phyloP scores from a whole-genome alignment of 1,140 invertebrate genomes.

The Drosophila lacteicornis region DNA sequence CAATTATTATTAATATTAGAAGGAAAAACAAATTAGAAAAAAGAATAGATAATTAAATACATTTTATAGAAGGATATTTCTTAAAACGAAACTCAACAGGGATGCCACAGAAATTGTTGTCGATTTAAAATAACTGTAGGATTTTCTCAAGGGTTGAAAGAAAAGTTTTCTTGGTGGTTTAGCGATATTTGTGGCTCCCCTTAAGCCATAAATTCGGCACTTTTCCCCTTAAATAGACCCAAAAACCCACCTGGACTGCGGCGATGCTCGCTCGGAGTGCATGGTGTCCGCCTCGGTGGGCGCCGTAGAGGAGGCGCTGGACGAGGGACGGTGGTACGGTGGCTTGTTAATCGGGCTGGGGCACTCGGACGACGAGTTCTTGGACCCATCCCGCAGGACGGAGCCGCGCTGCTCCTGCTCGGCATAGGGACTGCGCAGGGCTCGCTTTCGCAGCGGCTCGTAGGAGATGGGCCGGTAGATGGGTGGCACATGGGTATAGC shows the following conservation, averaged over 20 bases:
- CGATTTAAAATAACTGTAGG: too few species aligned
- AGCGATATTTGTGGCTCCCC: neutral
- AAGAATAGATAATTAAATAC: neutral
- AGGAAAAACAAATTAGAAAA: neutral
- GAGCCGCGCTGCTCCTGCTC: slow-evolving; percentile 84
- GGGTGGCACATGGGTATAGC: slow-evolving; percentile 71
- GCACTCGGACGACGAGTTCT: slow-evolving; percentile 78
- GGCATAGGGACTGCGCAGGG: slow-evolving; percentile 85
- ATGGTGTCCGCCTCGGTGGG: slow-evolving; percentile 84
- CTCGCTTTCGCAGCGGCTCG: slow-evolving; percentile 85
- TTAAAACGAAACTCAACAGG: too few species aligned
- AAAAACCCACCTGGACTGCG: slow-evolving; percentile 77
- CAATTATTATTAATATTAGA: neutral
- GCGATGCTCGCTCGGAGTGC: slow-evolving; percentile 84
- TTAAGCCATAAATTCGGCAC: too few species aligned
- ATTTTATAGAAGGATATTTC: too few species aligned
- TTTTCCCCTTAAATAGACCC: too few species aligned
- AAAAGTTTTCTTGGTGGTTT: too few species aligned
- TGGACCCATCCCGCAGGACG: slow-evolving; percentile 84
- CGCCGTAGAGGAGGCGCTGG: slow-evolving; percentile 83
- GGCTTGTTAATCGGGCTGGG: slow-evolving; percentile 84
- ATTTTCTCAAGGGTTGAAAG: too few species aligned
- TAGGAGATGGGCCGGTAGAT: slow-evolving; percentile 82
- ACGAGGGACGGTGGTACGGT: slow-evolving; percentile 81
- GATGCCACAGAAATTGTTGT: too few species aligned